Conservation (phyloP, 2,113 vertebrate species). For the Puntigrus tetrazona region DNA sequence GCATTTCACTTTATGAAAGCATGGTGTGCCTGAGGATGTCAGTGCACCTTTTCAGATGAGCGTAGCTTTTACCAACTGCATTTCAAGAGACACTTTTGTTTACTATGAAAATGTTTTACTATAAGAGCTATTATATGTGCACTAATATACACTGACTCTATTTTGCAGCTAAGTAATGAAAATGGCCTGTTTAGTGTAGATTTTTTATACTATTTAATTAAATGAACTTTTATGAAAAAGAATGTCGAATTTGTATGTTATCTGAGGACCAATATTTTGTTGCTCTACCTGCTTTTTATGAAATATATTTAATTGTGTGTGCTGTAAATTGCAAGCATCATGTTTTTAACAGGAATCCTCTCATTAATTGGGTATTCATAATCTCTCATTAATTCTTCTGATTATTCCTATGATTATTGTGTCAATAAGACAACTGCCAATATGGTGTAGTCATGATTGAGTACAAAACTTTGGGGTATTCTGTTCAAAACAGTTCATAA, state of each 20-base stretch:
- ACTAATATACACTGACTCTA: not conserved
- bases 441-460: not conserved
- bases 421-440: not conserved
- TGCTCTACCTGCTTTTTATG: not conserved
- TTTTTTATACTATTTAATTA: slow-evolving; percentile 5
- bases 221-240: not conserved
- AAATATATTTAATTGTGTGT: not conserved
- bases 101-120: not conserved
- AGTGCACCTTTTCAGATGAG: not conserved
- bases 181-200: not conserved
- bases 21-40: not conserved
- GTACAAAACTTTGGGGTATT: not conserved
- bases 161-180: not conserved
- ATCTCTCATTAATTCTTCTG: too few species aligned
- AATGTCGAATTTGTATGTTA: not conserved
- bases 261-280: slow-evolving; percentile 4
- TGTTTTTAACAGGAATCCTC: not conserved
- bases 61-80: not conserved
- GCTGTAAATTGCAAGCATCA: not conserved
- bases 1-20: not conserved
- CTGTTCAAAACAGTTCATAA: not conserved
- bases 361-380: not conserved
- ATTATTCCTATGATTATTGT: not conserved
- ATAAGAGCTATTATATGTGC: not conserved
- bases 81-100: not conserved